Conservation (phyloP, 2,113 vertebrate species). For the Albula goreensis region DNA sequence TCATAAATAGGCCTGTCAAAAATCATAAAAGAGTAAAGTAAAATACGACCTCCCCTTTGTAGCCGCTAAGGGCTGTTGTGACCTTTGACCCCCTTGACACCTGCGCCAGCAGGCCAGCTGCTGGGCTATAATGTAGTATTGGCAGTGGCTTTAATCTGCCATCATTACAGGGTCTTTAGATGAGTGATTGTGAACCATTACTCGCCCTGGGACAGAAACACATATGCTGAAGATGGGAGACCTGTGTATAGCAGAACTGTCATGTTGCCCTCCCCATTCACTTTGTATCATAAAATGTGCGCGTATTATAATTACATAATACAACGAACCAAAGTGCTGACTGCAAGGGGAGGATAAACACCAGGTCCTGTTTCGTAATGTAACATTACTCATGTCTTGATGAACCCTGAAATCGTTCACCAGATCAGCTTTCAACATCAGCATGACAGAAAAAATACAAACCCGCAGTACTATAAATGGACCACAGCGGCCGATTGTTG, state of each 20-base stretch:
- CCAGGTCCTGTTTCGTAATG: not conserved
- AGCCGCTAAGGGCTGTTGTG: not conserved
- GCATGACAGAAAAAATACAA: not conserved
- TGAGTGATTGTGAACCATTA: not conserved
- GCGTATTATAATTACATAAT: not conserved
- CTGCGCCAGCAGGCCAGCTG: not conserved
- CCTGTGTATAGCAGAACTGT: not conserved
- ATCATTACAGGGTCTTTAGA: not conserved
- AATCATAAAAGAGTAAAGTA: not conserved
- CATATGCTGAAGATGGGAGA: not conserved
- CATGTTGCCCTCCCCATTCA: not conserved
- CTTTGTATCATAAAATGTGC: not conserved
- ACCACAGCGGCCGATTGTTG: not conserved
- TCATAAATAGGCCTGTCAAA: not conserved
- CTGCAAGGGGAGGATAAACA: not conserved
- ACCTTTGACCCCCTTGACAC: not conserved
- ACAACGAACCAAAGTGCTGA: not conserved
- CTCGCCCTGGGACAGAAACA: not conserved
- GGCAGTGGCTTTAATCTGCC: not conserved
- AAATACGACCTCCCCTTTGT: not conserved
- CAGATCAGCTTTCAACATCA: not conserved
- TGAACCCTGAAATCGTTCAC: not conserved
- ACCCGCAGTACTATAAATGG: not conserved
- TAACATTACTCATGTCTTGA: not conserved
- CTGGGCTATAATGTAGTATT: not conserved